phyloP scores from a whole-genome alignment of 1,140 invertebrate genomes.

The Chrysopa pallens region DNA sequence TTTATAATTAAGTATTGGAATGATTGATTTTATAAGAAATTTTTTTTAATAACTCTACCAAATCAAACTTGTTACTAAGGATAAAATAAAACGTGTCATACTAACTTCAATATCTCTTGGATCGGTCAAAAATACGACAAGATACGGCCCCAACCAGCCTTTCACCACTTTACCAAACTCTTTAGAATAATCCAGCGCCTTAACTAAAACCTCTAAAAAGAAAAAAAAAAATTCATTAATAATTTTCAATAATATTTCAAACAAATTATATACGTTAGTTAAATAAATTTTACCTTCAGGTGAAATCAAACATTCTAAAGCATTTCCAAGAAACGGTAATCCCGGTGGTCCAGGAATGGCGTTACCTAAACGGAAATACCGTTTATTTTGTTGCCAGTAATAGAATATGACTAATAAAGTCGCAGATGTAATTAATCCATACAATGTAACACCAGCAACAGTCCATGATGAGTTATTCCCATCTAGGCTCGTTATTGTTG shows the following conservation, averaged over 20 bases:
- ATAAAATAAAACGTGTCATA: no score
- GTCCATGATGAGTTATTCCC: no score
- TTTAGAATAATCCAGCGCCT: conserved; percentile 23
- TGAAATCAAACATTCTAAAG: conserved; percentile 24
- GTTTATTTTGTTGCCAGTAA: not conserved
- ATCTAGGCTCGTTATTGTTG: no score
- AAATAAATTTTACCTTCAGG: conserved; percentile 23
- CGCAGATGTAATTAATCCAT: no score
- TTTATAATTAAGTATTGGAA: no score
- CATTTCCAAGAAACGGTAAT: conserved; percentile 39
- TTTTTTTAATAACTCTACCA: no score
- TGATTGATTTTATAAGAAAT: no score
- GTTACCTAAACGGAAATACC: not conserved
- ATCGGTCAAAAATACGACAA: conserved; percentile 38
- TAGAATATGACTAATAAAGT: no score
- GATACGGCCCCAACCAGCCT: conserved; percentile 38
- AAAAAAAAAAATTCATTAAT: conserved; percentile 12
- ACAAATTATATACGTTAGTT: not conserved
- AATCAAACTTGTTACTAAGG: no score
- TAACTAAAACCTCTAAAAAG: conserved; percentile 24
- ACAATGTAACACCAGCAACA: no score
- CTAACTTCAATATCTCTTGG: conserved; percentile 43
- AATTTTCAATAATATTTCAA: not conserved
- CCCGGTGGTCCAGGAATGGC: conserved; percentile 20
- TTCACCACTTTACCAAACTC: conserved; percentile 35